Conservation (phyloP, 2,888 invertebrate species). For the Venusia cambrica region DNA sequence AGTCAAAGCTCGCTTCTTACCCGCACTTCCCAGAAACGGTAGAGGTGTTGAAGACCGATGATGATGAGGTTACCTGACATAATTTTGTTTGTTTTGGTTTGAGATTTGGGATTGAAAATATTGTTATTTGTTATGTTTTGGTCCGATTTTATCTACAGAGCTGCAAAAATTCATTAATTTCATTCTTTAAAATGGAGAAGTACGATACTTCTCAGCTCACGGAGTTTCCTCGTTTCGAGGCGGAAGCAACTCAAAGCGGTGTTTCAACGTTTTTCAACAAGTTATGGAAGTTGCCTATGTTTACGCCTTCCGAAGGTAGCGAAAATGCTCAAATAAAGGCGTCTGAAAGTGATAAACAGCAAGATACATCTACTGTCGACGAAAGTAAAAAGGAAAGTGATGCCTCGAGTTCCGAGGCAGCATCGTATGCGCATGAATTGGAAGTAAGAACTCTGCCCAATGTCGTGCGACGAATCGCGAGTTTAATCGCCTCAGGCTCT, state of each 20-base stretch:
- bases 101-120: too few species aligned
- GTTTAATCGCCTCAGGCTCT: constrained; percentile 90
- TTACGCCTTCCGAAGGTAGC: constrained; percentile 63
- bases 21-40: too few species aligned
- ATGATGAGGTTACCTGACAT: too few species aligned
- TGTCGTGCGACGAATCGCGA: constrained; percentile 93
- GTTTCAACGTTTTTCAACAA: constrained; percentile 88
- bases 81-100: too few species aligned
- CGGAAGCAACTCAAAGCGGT: constrained; percentile 87
- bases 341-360: constrained; percentile 40
- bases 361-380: constrained; percentile 38
- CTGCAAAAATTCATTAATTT: neutral
- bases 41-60: too few species aligned
- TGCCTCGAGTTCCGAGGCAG: constrained; percentile 55
- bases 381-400: constrained; percentile 46
- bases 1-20: too few species aligned
- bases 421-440: constrained; percentile 76
- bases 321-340: constrained; percentile 47
- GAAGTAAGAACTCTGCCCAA: constrained; percentile 92
- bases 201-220: constrained; percentile 72
- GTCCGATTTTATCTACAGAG: too few species aligned
- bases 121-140: too few species aligned
- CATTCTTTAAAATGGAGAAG: constrained; percentile 56
- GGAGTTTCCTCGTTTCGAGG: constrained; percentile 83
- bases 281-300: constrained; percentile 85